These are phyloP conservation scores for Achroia grisella DNA, from an alignment of 1,140 invertebrate species.

Conservation along the genomic window DNA sequence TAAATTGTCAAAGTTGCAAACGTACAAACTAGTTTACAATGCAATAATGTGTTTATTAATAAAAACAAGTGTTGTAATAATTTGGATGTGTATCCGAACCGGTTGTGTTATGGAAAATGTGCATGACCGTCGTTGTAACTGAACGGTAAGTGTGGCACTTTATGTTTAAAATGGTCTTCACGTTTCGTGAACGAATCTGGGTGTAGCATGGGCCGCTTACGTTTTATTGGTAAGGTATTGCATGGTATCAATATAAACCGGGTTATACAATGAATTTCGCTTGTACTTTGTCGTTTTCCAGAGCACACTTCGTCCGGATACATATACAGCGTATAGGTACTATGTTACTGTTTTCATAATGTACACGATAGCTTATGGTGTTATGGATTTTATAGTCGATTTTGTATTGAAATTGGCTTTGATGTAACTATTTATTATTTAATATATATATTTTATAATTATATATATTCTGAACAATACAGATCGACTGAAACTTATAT, in stretches of 20 bases:
- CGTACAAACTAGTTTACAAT: conserved; percentile 15
- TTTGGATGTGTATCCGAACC: conserved; percentile 41
- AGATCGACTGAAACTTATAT: no score
- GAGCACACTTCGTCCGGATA: conserved; percentile 46
- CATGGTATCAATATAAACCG: conserved; percentile 19
- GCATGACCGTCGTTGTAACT: conserved; percentile 29
- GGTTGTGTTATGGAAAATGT: conserved; percentile 63
- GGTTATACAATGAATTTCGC: conserved; percentile 4
- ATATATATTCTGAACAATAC: no score
- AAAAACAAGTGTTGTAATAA: conserved; percentile 31
- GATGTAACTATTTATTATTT: no score
- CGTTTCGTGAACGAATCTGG: conserved; percentile 14
- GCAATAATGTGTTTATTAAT: conserved; percentile 36
- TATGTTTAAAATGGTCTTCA: conserved; percentile 13
- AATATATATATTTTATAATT: no score
- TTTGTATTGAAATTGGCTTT: no score
- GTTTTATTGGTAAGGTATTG: conserved; percentile 21
- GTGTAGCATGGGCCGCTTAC: conserved; percentile 38
- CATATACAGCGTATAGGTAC: conserved; percentile 15
- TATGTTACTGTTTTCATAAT: conserved; percentile 17
- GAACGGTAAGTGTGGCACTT: conserved; percentile 48
- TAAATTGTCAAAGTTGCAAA: conserved; percentile 14
- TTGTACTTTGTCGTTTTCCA: conserved; percentile 40
- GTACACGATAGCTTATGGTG: conserved; percentile 6
- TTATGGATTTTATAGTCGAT: background rate